phyloP scores from a whole-genome alignment of 2,797 vertebrate genomes.

The Falco biarmicus region DNA sequence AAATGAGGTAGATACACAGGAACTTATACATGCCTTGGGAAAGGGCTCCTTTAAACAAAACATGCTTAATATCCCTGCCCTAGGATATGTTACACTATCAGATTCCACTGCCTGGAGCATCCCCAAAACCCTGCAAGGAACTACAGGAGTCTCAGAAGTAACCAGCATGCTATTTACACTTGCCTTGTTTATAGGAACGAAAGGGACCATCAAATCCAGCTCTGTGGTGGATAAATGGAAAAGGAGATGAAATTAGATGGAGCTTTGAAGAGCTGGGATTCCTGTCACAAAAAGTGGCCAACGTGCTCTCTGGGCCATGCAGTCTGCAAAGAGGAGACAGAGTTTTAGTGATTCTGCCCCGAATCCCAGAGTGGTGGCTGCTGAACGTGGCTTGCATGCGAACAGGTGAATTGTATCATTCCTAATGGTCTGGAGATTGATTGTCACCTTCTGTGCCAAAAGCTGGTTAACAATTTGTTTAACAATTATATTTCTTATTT shows the following conservation, averaged over 20 bases:
- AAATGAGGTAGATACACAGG: background rate
- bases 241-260: constrained; percentile 77
- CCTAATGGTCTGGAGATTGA: background rate
- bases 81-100: background rate
- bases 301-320: constrained; percentile 73
- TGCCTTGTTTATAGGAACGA: constrained; percentile 39
- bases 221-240: constrained; percentile 82
- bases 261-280: constrained; percentile 79
- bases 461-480: background rate
- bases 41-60: background rate
- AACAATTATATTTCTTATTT: background rate
- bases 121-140: background rate
- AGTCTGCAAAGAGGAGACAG: constrained; percentile 76
- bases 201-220: constrained; percentile 73
- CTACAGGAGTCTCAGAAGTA: background rate
- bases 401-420: constrained; percentile 71
- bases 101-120: background rate
- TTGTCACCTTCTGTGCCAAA: background rate
- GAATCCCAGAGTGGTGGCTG: constrained; percentile 84
- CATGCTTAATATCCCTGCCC: background rate
- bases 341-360: constrained; percentile 78
- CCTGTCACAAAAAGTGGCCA: constrained; percentile 79
- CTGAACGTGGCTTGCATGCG: constrained; percentile 80
- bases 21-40: background rate
- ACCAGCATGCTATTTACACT: background rate